Conservation (phyloP, 92 coral and sea anemone species). For the Phenganax marumi region DNA sequence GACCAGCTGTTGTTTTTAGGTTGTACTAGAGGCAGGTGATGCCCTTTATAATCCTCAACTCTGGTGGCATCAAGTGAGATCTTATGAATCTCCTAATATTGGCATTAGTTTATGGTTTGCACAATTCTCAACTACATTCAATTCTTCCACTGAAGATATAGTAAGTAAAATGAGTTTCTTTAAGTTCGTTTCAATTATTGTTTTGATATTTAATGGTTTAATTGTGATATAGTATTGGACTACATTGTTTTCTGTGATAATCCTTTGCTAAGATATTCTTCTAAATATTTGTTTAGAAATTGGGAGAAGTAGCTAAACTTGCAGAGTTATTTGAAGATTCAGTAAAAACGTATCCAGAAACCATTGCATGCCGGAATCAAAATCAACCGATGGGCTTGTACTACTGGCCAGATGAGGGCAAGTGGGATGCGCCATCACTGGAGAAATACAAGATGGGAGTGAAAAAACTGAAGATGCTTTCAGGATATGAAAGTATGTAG, state of each 20-base stretch:
- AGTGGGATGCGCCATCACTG: conserved; percentile 60
- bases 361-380: conserved; percentile 81
- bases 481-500: conserved; percentile 84
- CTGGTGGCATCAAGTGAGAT: conserved; percentile 99
- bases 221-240: no score
- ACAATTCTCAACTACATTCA: conserved; percentile 61
- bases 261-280: background rate
- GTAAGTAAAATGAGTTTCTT: conserved; percentile 13
- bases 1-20: conserved; percentile 52
- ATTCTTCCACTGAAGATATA: conserved; percentile 2
- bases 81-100: conserved; percentile 91
- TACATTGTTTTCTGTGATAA: background rate
- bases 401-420: conserved; percentile 59
- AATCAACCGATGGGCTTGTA: conserved; percentile 80
- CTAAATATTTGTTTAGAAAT: background rate
- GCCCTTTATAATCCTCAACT: conserved; percentile 86
- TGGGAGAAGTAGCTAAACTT: conserved; percentile 59
- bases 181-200: no score
- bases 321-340: conserved; percentile 59
- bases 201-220: no score
- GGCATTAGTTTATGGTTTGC: conserved; percentile 92
- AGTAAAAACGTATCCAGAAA: conserved; percentile 73
- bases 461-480: conserved; percentile 56
- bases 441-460: conserved; percentile 53
- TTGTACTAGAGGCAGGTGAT: conserved; percentile 86